Evolutionary conservation across 2,113 vertebrate species (phyloP), one percentile per base, ranked within the genome.

Genomic region (Calidris pygmaea): DNA sequence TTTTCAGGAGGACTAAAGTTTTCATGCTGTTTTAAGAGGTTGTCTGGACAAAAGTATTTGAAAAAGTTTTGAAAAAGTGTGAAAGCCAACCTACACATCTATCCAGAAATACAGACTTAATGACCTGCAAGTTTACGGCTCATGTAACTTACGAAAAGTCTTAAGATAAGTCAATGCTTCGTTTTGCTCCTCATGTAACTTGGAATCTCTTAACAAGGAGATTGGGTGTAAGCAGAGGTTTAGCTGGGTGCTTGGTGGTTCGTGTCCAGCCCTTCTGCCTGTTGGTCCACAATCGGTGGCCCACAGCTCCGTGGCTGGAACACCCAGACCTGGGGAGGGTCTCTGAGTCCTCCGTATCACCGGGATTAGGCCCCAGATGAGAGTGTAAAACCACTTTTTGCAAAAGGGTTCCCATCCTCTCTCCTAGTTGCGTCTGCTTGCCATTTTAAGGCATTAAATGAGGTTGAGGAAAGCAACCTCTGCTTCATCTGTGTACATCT

Each of bases 261-360:
- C 47, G 52, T 48, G 37, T 59, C 41, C 62, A 52, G 7, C 16
- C 16, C 67, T 72, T 18, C 21, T 72, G 32, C 37, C 24, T 2
- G 4, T 6, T 0, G 2, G 10, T 53, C 14, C 3, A 0, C 35
- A 45, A 26, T 20, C 3, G 2, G 22, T 1, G 6, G 14, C 39
- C 21, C 21, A 4, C 26, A 55, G 23, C 55, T 50, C 11, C 37
- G 2, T 11, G 22, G 1, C 13, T 41, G 60, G 41, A 58, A 14
- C 22, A 7, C 21, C 35, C 35, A 52, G 59, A 24, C 56, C 22
- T 18, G 34, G 15, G 10, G 39, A 53, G 11, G 10, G 5, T 39
- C 16, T 41, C 2, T 1, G 41, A 9, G 27, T 45, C 5, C 35
- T 34, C 39, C 0, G 0, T 6, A 6, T 56, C 7, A 5, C 60